Evolutionary conservation across 1,140 invertebrate genomes (phyloP), one percentile per base, ranked within the genome.

Genomic region (Samia ricini): DNA sequence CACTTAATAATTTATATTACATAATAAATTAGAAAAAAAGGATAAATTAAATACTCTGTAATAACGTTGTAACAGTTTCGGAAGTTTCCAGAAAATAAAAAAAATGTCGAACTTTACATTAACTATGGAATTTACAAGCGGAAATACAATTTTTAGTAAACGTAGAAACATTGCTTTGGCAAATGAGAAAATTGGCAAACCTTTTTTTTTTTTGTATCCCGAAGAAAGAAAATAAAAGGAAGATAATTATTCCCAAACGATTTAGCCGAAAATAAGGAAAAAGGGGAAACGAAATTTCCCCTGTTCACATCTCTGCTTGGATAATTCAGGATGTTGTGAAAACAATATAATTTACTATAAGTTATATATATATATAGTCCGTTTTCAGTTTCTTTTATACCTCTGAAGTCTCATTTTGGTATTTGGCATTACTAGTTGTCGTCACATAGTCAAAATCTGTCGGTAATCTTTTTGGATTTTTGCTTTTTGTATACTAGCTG

Each of bases 231-330:
- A 55, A 55, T 55, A 55, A 55, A 63, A 18, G 54, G 56, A 12
- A 6, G 48, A 57, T 63, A 63, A 63, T 63, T 63, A 63, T 58
- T 63, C 61, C 61, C 56, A 58, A 26, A 49, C 61, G 56, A 63
- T 63, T 63, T 63, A 49, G 52, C 61, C 56, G 20, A 52, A 63
- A 58, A 58, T 58, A 52, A 58, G 61, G 56, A 58, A 58, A 58
- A 63, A 15, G 21, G 52, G 22, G 56, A 12, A n/a, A 15, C 10
- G 21, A 52, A 60, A 42, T 42, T 42, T 15, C 8, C 33, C n/a
- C 24, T 48, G 52, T 56, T 55, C 48, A 4, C 33, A 42, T 42
- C 33, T 42, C 33, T 42, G 33, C 12, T 42, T 15, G 10, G 1
- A 42, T 42, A 42, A 10, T 42, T 15, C 4, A 15, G 33, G 10